phyloP scores from a whole-genome alignment of 1,140 invertebrate genomes.

The Bilobella aurantiaca region DNA sequence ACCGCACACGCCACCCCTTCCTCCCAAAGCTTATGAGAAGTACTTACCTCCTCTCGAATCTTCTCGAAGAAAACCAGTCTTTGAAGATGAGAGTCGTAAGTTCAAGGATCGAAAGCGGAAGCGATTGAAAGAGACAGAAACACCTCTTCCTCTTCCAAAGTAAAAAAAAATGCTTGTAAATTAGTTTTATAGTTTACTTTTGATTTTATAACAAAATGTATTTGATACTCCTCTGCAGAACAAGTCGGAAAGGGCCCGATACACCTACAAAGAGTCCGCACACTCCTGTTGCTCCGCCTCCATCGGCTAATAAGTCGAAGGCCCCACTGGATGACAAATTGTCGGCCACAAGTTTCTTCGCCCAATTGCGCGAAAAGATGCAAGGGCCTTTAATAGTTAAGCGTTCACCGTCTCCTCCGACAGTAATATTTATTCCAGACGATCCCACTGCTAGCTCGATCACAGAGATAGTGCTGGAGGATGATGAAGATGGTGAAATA shows the following conservation, averaged over 20 bases:
- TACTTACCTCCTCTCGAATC: constrained; percentile 12
- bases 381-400: constrained; percentile 25
- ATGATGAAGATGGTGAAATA: neutral
- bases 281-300: neutral
- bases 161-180: constrained; percentile 2
- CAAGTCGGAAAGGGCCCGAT: constrained; percentile 15
- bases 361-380: constrained; percentile 71
- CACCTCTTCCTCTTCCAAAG: constrained; percentile 4
- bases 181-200: constrained; percentile 9
- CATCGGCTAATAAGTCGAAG: constrained; percentile 2
- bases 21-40: constrained; percentile 43
- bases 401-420: constrained; percentile 20
- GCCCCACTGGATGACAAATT: constrained; percentile 50
- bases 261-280: constrained; percentile 18
- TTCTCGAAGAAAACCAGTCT: constrained; percentile 8
- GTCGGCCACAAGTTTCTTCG: constrained; percentile 72
- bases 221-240: neutral
- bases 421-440: constrained; percentile 11
- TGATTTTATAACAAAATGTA: constrained; percentile 4
- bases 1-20: constrained; percentile 49
- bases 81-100: constrained; percentile 14
- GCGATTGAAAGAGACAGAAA: constrained; percentile 8
- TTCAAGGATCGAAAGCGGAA: constrained; percentile 8
- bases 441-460: constrained; percentile 10
- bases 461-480: neutral